phyloP scores from a whole-genome alignment of 2,888 invertebrate genomes.

The Rotaria macrura region DNA sequence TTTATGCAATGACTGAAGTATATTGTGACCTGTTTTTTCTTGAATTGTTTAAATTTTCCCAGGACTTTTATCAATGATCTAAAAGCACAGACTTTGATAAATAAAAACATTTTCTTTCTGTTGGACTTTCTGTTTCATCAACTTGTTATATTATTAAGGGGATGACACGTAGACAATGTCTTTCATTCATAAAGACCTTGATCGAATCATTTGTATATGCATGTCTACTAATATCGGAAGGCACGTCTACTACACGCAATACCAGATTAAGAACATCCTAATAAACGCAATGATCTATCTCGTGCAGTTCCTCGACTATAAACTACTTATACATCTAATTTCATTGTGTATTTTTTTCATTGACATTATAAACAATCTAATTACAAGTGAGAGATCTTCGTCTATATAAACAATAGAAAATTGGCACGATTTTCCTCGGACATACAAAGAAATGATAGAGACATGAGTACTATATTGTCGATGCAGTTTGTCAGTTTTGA shows the following conservation, averaged over 20 bases:
- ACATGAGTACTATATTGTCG: no score
- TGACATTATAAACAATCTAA: background rate
- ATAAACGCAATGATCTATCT: background rate
- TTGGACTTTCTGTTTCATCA: background rate
- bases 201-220: background rate
- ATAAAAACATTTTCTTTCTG: background rate
- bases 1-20: background rate
- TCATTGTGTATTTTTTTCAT: background rate
- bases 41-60: background rate
- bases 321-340: background rate
- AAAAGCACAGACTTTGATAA: background rate
- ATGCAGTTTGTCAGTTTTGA: no score
- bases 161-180: background rate
- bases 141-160: background rate
- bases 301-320: background rate
- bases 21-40: background rate
- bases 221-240: background rate
- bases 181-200: background rate
- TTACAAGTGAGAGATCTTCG: background rate
- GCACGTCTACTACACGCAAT: background rate
- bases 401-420: background rate
- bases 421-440: no score
- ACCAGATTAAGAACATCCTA: background rate
- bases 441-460: no score
- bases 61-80: background rate